Evolutionary conservation across 2,888 invertebrate species (phyloP).

Genomic region (Gastracanthus pulcherrimus): DNA sequence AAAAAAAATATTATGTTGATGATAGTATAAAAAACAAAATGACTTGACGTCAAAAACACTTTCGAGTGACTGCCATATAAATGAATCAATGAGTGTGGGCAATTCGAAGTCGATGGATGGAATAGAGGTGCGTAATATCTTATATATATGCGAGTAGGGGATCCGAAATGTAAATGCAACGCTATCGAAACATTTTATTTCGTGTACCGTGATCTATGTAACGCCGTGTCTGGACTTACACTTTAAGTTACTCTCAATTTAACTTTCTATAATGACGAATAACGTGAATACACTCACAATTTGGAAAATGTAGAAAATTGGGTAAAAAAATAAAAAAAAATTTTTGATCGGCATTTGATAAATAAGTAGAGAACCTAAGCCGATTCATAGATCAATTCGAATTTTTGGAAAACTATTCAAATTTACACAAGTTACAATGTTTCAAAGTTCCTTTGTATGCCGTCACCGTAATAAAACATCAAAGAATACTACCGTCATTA

Average conservation of each 20-base stretch:
- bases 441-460: no score
- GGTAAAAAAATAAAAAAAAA: no score
- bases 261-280: neutral
- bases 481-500: no score
- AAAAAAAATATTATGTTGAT: constrained; percentile 20
- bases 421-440: no score
- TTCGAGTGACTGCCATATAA: constrained; percentile 54
- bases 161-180: constrained; percentile 18
- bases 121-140: neutral
- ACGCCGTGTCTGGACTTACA: neutral
- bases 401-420: no score
- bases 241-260: neutral
- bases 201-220: constrained; percentile 3
- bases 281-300: no score
- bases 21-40: constrained; percentile 14
- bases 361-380: no score
- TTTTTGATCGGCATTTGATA: no score
- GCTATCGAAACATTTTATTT: constrained; percentile 32
- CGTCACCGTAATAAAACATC: no score
- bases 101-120: constrained; percentile 45
- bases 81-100: constrained; percentile 44
- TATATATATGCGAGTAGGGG: neutral
- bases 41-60: constrained; percentile 20
- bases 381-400: no score
- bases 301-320: no score